Conservation (phyloP, 2,888 invertebrate genomes). For the Agrochola lota region DNA sequence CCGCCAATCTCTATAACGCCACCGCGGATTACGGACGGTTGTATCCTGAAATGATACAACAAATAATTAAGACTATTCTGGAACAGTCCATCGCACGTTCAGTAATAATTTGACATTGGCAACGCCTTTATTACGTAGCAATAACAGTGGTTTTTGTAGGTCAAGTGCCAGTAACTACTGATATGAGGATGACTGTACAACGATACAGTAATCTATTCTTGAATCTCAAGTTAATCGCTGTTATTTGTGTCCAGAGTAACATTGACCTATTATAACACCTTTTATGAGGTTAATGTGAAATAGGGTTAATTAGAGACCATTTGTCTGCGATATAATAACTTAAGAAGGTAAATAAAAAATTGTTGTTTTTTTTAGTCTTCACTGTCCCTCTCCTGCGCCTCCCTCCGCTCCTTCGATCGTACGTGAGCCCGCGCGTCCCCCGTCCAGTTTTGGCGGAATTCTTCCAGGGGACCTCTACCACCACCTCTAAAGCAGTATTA, state of each 20-base stretch:
- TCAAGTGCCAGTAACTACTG: not conserved
- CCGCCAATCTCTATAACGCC: constrained; percentile 80
- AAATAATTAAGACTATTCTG: not conserved
- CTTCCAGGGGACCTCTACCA: no score
- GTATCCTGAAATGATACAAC: constrained; percentile 73
- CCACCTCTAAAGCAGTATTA: no score
- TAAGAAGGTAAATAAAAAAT: not conserved
- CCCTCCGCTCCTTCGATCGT: no score
- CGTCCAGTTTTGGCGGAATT: no score
- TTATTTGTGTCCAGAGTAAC: not conserved
- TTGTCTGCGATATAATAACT: not conserved
- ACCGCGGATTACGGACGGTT: constrained; percentile 80
- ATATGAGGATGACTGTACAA: not conserved
- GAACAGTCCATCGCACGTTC: not conserved
- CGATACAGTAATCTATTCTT: not conserved
- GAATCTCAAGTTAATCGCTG: not conserved
- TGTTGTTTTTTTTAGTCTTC: no score
- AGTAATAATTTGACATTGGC: not conserved
- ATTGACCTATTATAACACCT: not conserved
- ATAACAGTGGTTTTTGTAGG: not conserved
- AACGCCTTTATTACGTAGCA: not conserved
- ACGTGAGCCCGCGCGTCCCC: no score
- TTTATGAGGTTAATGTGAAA: not conserved
- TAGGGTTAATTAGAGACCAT: not conserved
- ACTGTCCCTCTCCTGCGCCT: no score